Percentiles rank a stretch among this genome's conserved stretches.
phyloP scores from a whole-genome alignment of 2,797 vertebrate species.

The Smutsia temminckii region DNA sequence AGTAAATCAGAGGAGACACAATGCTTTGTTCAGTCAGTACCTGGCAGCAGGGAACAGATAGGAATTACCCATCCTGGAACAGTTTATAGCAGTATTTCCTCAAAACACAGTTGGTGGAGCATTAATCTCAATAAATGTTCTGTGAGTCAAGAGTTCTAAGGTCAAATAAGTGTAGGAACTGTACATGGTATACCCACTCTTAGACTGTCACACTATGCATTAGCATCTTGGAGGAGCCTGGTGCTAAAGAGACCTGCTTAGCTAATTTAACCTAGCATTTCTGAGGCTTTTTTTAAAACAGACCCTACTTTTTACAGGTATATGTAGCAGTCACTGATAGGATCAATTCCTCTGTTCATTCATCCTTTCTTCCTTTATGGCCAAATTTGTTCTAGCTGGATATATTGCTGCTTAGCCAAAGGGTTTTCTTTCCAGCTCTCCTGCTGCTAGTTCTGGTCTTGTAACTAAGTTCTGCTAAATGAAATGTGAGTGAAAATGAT shows the following conservation, averaged over 20 bases:
- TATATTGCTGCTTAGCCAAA: neutral
- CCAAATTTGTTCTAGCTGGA: neutral
- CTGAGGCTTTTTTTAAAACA: neutral
- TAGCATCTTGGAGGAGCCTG: constrained; percentile 1
- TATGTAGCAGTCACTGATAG: neutral
- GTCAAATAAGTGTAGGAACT: neutral
- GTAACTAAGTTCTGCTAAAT: neutral
- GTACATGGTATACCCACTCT: neutral
- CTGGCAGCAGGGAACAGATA: neutral
- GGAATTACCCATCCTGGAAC: neutral
- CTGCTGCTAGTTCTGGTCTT: neutral
- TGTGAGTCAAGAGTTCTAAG: neutral
- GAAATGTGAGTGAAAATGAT: neutral
- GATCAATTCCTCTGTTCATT: neutral
- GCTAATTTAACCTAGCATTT: neutral
- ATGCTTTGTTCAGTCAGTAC: neutral
- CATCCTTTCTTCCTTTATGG: neutral
- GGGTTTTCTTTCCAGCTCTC: neutral
- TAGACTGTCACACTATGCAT: neutral
- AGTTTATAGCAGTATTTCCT: constrained; percentile 22
- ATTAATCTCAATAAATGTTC: neutral
- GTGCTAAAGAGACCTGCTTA: neutral
- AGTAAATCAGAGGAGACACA: neutral
- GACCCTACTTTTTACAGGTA: neutral
- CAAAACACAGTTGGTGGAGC: neutral